Conservation (phyloP, 1,140 invertebrate genomes). For the Chrysopa pallens region DNA sequence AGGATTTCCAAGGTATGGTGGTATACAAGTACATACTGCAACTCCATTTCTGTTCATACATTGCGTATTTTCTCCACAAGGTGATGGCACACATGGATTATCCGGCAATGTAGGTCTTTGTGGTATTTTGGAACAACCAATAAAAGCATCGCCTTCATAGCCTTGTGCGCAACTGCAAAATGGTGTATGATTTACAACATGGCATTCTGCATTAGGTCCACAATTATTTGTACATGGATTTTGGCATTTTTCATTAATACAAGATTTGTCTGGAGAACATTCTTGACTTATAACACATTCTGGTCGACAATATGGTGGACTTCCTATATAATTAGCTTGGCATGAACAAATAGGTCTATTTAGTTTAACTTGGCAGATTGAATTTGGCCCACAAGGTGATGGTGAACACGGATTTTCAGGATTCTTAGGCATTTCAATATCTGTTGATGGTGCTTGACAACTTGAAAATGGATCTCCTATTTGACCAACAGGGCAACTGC, state of each 20-base stretch:
- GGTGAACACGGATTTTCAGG: conserved; percentile 51
- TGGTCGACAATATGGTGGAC: conserved; percentile 51
- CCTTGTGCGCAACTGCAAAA: conserved; percentile 59
- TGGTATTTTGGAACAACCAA: conserved; percentile 43
- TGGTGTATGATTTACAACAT: conserved; percentile 63
- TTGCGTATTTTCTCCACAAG: conserved; percentile 64
- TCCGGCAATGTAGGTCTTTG: conserved; percentile 7
- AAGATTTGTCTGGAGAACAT: conserved; percentile 53
- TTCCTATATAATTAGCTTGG: conserved; percentile 51
- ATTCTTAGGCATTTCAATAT: conserved; percentile 20
- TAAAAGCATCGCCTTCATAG: conserved; percentile 65
- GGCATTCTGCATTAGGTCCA: conserved; percentile 60
- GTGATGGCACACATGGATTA: conserved; percentile 58
- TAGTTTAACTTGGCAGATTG: conserved; percentile 63
- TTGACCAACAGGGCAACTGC: conserved; percentile 51
- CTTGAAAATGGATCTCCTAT: conserved; percentile 64
- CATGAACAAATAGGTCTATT: conserved; percentile 62
- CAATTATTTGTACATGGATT: conserved; percentile 58
- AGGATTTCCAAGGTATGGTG: conserved; percentile 68
- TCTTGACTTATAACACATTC: conserved; percentile 60
- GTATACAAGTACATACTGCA: conserved; percentile 61
- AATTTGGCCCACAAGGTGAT: conserved; percentile 71
- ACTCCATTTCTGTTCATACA: conserved; percentile 47
- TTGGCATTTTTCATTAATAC: conserved; percentile 60
- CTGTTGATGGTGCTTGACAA: conserved; percentile 34